phyloP scores from a whole-genome alignment of 2,888 invertebrate species.

The Phaedon cochleariae region DNA sequence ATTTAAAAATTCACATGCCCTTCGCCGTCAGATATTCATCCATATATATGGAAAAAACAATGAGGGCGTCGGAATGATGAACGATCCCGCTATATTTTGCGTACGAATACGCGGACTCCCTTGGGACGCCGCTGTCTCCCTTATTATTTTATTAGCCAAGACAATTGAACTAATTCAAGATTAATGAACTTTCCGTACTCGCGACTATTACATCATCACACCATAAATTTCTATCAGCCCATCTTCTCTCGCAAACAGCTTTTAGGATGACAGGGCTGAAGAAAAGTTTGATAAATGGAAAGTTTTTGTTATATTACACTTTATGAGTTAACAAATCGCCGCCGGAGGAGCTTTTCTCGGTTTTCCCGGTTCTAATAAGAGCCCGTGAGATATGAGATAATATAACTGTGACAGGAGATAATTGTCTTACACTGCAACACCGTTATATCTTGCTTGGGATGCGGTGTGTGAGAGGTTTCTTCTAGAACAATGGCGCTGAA shows the following conservation, averaged over 20 bases:
- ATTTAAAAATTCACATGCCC: neutral
- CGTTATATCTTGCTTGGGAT: neutral
- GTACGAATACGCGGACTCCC: neutral
- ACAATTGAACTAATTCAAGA: slow-evolving; percentile 29
- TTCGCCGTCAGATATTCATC: neutral
- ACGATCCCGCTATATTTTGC: neutral
- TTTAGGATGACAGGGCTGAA: slow-evolving; percentile 29
- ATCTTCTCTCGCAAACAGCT: slow-evolving; percentile 32
- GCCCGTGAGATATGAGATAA: slow-evolving; percentile 27
- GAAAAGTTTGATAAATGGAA: slow-evolving; percentile 39
- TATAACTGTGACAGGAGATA: slow-evolving; percentile 24
- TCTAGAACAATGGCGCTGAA: neutral
- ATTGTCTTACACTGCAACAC: slow-evolving; percentile 16
- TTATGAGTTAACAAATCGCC: slow-evolving; percentile 36
- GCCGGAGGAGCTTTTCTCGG: slow-evolving; percentile 28
- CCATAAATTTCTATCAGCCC: slow-evolving; percentile 30
- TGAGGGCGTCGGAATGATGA: neutral
- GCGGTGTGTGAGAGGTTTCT: neutral
- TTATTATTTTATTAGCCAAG: slow-evolving; percentile 25
- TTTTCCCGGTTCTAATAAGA: slow-evolving; percentile 33
- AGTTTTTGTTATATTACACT: slow-evolving; percentile 33
- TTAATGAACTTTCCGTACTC: slow-evolving; percentile 20
- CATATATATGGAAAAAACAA: neutral
- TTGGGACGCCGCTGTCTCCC: neutral
- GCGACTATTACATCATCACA: slow-evolving; percentile 23